Base-by-base conservation (phyloP, 2,113 vertebrate species). In the Pedetes capensis region DNA sequence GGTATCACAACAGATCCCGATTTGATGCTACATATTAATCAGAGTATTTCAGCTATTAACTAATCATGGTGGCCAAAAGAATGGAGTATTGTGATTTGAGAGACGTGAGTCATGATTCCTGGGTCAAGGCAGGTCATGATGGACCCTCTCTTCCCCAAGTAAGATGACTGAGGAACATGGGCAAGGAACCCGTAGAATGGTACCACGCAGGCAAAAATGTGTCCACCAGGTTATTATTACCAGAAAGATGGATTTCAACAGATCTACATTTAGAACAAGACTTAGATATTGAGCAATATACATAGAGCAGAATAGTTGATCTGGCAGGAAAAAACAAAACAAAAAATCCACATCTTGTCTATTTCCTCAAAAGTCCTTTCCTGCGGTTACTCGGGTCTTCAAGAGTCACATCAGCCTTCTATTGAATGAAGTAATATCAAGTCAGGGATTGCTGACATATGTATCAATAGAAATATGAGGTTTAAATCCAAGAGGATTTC, bases 401-500 rank as follows among this genome's bases (percentile, higher is more conserved):
- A 72, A 66, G 29, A 85, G 17, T 20, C 76, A 27, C 1, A 37
- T 34, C 32, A 22, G 12, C 32, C 34, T 57, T 37, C 55, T 49
- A 22, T 2, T 75, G 23, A 64, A 55, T 37, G 17, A 34, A 47
- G 51, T 8, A 75, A 32, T n/a, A 16, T 6, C 32, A 42, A 32
- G 57, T 51, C 49, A 51, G 18, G 42, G 42, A 76, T 63, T 49
- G 86, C 53, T 53, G 64, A 53, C 12, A 76, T 51, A 63, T 83
- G 0, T n/a, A 61, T 17, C 42, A 61, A 7, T 18, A 88, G 86
- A 27, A 80, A 34, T 44, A 59, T 16, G n/a, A 79, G 12, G 72
- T 91, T 91, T 68, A 68, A 96, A 82, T 39, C 39, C 66, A 82
- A 68, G 44, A 91, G 32, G 14, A 87, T 88, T 93, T 94, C 88